Base-by-base conservation (phyloP, 2,888 invertebrate species). In the Drosophila ustulata region DNA sequence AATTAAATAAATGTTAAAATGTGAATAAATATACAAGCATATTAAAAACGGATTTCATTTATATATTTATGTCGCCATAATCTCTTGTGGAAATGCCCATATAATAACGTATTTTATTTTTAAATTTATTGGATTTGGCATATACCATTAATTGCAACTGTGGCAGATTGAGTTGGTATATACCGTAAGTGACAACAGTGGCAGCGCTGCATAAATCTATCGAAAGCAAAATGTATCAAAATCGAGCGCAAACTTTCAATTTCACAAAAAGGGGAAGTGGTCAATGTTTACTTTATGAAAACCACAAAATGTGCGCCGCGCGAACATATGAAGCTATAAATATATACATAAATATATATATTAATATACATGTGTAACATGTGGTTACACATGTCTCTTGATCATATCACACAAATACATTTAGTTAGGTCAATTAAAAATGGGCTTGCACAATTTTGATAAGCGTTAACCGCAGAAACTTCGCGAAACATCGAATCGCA, bases 211-310 rank as follows among this genome's bases (percentile, higher is more conserved):
- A 23, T 11, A 1, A 11, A 49, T 4, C 25, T 56, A 63, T 71
- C 76, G 68, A 72, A 68, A 43, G n/a, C n/a, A n/a, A n/a, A n/a
- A n/a, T 51, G 13, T 51, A 64, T 64, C 46, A 1, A 30, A 23
- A 13, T 4, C 4, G n/a, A 26, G 58, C 64, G 62, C 55, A 28
- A 62, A 30, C 26, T 55, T 64, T 71, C 9, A 41, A 71, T 41
- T 65, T 55, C 5, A 9, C 4, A 3, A 53, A 71, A 67, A 76
- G 75, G 76, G 71, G 71, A 71, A 67, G 26, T 69, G 37, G 3
- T 13, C 9, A 7, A 47, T 25, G 43, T 30, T 34, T 18, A 9
- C 2, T 3, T 8, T 25, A 23, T 18, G 8, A n/a, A 45, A 37
- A 37, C 45, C 41, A 9, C 45, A 49, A 34, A 37, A n/a, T 26